phyloP scores from a whole-genome alignment of 2,888 invertebrate species.

The Hypercompe scribonia region DNA sequence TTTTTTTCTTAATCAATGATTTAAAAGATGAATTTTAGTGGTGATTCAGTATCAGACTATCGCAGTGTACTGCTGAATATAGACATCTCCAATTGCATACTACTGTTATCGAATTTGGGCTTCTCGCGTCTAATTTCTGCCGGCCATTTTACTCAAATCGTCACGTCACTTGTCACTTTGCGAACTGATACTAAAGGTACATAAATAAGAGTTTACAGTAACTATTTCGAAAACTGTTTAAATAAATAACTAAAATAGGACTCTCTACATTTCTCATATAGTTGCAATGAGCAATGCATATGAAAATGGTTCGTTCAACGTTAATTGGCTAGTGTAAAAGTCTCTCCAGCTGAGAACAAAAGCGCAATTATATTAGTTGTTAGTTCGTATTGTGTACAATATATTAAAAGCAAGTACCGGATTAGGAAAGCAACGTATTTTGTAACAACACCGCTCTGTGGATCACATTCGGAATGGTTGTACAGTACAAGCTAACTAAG shows the following conservation, averaged over 20 bases:
- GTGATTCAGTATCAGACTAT: too few relatives aligned
- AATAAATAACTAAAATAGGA: not conserved
- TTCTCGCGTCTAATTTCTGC: too few relatives aligned
- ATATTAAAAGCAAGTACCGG: conserved; percentile 4
- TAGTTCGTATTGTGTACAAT: conserved; percentile 5
- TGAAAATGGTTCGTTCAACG: not conserved
- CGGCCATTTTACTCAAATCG: too few relatives aligned
- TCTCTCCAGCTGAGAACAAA: conserved; percentile 8
- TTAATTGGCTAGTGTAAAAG: not conserved
- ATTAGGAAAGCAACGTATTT: conserved; percentile 27
- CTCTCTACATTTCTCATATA: not conserved
- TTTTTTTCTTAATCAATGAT: too few relatives aligned
- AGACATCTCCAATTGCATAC: too few relatives aligned
- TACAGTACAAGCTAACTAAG: not conserved
- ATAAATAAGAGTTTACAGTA: too few relatives aligned
- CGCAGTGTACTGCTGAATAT: too few relatives aligned
- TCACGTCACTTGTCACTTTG: too few relatives aligned
- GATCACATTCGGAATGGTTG: not conserved
- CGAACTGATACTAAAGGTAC: too few relatives aligned
- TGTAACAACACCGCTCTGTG: conserved; percentile 15
- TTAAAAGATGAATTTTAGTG: too few relatives aligned
- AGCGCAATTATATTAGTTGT: conserved; percentile 6
- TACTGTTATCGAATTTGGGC: too few relatives aligned
- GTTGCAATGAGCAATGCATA: not conserved
- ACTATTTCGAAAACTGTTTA: not conserved